A percentile compares a stretch with the other conserved stretches of the same genome.
Evolutionary conservation across 1,140 invertebrate genomes (phyloP).

Genomic region (Drosophila fuyamai): DNA sequence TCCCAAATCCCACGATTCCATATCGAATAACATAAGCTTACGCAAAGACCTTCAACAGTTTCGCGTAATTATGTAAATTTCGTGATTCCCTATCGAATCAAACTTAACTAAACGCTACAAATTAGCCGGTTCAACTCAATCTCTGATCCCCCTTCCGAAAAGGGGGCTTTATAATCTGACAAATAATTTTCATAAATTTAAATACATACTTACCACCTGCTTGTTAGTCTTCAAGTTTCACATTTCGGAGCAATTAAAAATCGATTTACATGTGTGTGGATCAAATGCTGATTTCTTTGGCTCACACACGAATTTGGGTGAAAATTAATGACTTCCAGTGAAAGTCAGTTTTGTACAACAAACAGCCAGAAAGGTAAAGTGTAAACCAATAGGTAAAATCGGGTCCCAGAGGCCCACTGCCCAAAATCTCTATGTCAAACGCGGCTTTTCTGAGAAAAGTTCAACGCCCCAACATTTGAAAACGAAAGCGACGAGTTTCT

Average conservation of each 20-base stretch:
- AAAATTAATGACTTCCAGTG: constrained; percentile 78
- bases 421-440: constrained; percentile 62
- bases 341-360: constrained; percentile 68
- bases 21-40: constrained; percentile 61
- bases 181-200: constrained; percentile 59
- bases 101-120: constrained; percentile 66
- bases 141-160: constrained; percentile 10
- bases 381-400: constrained; percentile 53
- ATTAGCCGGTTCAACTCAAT: constrained; percentile 52
- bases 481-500: constrained; percentile 69
- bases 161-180: constrained; percentile 35
- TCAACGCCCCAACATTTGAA: constrained; percentile 62
- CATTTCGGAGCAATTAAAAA: constrained; percentile 72
- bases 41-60: constrained; percentile 59
- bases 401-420: constrained; percentile 16
- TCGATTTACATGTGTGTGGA: constrained; percentile 66
- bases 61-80: constrained; percentile 76
- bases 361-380: constrained; percentile 33
- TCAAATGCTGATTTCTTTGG: constrained; percentile 42
- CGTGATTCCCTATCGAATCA: constrained; percentile 25
- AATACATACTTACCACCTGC: constrained; percentile 51
- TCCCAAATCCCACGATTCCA: constrained; percentile 39
- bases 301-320: constrained; percentile 46
- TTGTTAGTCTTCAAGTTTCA: constrained; percentile 26
- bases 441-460: constrained; percentile 44